phyloP scores from a whole-genome alignment of 2,888 invertebrate genomes.

The Cantharis lateralis region DNA sequence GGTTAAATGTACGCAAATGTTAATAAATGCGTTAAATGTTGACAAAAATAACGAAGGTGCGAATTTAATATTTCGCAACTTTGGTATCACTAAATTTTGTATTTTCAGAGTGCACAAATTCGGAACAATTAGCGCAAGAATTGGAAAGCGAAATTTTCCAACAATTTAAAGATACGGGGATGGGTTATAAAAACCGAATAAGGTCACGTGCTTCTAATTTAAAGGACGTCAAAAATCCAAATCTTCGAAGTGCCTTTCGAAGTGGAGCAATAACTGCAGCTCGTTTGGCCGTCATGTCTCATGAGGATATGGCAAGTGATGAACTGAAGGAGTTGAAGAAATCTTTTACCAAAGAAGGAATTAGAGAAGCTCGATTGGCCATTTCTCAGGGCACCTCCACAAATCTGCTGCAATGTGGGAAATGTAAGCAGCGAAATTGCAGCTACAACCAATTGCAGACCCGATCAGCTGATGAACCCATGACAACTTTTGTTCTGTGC shows the following conservation, averaged over 20 bases:
- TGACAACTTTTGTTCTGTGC: conserved; percentile 99
- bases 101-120: conserved; percentile 69
- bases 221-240: conserved; percentile 94
- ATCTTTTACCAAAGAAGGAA: conserved; percentile 95
- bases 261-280: conserved; percentile 83
- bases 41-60: conserved; percentile 60
- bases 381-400: conserved; percentile 94
- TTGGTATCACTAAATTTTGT: neutral
- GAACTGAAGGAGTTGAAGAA: conserved; percentile 94
- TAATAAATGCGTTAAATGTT: conserved; percentile 78
- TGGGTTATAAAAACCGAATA: conserved; percentile 94
- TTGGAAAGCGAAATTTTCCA: conserved; percentile 88
- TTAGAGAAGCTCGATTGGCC: conserved; percentile 96
- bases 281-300: conserved; percentile 91
- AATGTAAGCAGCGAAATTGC: conserved; percentile 95
- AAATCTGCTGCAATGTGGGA: conserved; percentile 95
- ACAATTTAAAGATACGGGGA: conserved; percentile 93
- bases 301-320: conserved; percentile 99
- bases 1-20: conserved; percentile 89
- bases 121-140: conserved; percentile 88
- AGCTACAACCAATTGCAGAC: conserved; percentile 99
- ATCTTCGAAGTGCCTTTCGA: conserved; percentile 87
- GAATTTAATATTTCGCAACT: neutral
- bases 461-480: conserved; percentile 98
- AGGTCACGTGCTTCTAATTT: conserved; percentile 95